Evolutionary conservation across 2,113 vertebrate genomes (phyloP).

Genomic region (Polypterus bichir): DNA sequence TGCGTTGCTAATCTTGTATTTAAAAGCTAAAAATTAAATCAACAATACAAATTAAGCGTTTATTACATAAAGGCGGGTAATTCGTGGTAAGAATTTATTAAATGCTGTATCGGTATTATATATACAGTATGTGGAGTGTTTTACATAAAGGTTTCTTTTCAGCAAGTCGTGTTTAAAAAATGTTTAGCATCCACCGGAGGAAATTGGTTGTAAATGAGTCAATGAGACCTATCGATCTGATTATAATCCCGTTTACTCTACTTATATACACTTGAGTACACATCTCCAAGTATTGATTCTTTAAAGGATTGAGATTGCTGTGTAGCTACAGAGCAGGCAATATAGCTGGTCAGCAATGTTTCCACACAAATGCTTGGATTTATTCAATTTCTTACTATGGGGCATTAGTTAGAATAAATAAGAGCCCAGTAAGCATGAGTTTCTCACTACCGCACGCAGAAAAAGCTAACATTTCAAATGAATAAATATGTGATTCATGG

Average conservation of each 20-base stretch:
- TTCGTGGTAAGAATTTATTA: too few species aligned
- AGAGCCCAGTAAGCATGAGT: too few species aligned
- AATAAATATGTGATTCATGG: too few species aligned
- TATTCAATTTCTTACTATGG: too few species aligned
- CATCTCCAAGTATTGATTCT: conserved; percentile 36
- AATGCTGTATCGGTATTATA: too few species aligned
- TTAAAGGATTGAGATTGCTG: conserved; percentile 23
- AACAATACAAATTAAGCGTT: too few species aligned
- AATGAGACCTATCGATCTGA: conserved; percentile 34
- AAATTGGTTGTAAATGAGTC: conserved; percentile 36
- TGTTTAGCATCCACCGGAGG: conserved; percentile 20
- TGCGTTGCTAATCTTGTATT: too few species aligned
- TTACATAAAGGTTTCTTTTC: conserved; percentile 1
- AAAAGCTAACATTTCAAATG: too few species aligned
- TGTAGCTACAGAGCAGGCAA: conserved; percentile 21
- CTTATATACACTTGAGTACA: conserved; percentile 33
- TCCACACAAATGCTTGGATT: not conserved
- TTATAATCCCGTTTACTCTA: conserved; percentile 36
- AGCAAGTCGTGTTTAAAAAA: not conserved
- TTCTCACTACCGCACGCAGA: too few species aligned
- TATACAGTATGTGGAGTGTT: not conserved
- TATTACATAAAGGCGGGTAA: too few species aligned
- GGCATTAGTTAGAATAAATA: too few species aligned
- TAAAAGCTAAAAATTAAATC: too few species aligned
- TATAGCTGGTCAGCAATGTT: conserved; percentile 24